These are phyloP conservation scores for Chirona hameri DNA, from an alignment of 2,888 invertebrate genomes.

Conservation along the genomic window DNA sequence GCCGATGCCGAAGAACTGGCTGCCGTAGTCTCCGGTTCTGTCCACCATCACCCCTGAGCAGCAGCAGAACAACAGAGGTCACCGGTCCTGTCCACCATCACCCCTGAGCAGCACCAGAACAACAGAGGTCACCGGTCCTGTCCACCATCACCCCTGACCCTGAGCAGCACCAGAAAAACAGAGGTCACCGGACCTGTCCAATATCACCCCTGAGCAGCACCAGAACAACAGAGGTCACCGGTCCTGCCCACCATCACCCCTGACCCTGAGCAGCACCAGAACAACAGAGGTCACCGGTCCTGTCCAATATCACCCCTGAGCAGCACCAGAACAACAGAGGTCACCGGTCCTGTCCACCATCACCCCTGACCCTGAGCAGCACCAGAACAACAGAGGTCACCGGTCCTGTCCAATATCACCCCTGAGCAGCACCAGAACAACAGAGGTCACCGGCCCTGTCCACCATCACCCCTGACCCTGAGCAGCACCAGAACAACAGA, in stretches of 20 bases:
- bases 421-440: conserved; percentile 54
- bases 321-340: too few species aligned
- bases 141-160: conserved; percentile 62
- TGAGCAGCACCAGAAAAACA: too few species aligned
- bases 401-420: conserved; percentile 63
- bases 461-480: conserved; percentile 59
- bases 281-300: conserved; percentile 67
- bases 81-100: conserved; percentile 64
- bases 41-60: conserved; percentile 60
- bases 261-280: too few species aligned
- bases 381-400: too few species aligned
- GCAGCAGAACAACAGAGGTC: conserved; percentile 49
- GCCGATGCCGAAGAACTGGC: conserved; percentile 72
- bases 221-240: too few species aligned
- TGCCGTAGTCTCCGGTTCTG: conserved; percentile 65
- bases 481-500: too few species aligned
- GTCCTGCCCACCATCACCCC: conserved; percentile 63
- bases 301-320: conserved; percentile 61
- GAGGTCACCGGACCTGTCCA: conserved; percentile 67
- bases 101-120: conserved; percentile 54
- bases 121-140: conserved; percentile 65
- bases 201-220: conserved; percentile 55
- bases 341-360: conserved; percentile 66
- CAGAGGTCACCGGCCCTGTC: conserved; percentile 67
- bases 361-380: conserved; percentile 55